Evolutionary conservation across 2,888 invertebrate genomes (phyloP).

Genomic region (Allophyes oxyacanthae): DNA sequence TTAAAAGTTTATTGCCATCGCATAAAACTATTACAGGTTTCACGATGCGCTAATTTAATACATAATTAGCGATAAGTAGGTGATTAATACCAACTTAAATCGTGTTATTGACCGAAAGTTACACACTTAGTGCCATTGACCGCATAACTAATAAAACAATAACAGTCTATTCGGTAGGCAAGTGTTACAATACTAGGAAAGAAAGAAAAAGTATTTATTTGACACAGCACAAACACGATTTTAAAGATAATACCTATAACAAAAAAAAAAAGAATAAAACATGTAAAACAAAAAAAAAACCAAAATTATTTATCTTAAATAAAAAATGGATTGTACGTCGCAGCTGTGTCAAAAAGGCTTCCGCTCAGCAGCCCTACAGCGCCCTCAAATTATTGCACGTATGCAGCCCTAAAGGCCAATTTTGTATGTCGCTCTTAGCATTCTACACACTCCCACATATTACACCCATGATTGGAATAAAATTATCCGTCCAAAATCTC

Average conservation of each 20-base stretch:
- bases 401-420: slow-evolving; percentile 64
- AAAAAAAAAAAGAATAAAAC: too few species aligned
- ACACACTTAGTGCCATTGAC: slow-evolving; percentile 27
- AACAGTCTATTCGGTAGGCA: background rate
- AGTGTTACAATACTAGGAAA: too few species aligned
- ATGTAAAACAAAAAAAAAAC: too few species aligned
- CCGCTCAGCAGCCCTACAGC: slow-evolving; percentile 8
- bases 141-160: slow-evolving; percentile 20
- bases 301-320: too few species aligned
- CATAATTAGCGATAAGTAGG: slow-evolving; percentile 15
- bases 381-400: slow-evolving; percentile 60
- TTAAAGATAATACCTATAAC: too few species aligned
- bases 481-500: slow-evolving; percentile 49
- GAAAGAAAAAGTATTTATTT: too few species aligned
- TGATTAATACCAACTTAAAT: slow-evolving; percentile 9
- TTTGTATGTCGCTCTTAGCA: slow-evolving; percentile 75
- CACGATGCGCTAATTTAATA: background rate
- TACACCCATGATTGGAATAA: slow-evolving; percentile 74
- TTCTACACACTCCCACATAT: slow-evolving; percentile 67
- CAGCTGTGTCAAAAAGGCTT: too few species aligned
- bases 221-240: too few species aligned
- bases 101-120: slow-evolving; percentile 21
- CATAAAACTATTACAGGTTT: slow-evolving; percentile 2
- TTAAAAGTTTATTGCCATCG: background rate
- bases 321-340: too few species aligned